These are phyloP conservation scores for Leucania comma DNA, from an alignment of 2,888 invertebrate species.

Conservation along the genomic window DNA sequence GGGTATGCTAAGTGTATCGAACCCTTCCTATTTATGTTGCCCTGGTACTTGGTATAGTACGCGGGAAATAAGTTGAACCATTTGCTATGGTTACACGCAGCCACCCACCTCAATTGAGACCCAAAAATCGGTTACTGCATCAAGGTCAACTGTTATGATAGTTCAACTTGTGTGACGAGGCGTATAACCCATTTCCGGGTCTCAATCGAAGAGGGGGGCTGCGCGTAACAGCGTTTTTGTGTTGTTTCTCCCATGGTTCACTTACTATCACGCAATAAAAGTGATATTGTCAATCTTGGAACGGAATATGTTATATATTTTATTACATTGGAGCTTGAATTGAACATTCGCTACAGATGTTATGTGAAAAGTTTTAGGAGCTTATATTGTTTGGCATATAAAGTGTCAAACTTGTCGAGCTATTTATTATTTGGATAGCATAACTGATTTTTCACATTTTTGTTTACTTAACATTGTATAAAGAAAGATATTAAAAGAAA, in stretches of 20 bases:
- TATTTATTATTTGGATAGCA: conserved; percentile 1
- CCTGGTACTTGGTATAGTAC: neutral
- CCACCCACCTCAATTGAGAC: no score
- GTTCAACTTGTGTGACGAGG: no score
- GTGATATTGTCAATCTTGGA: neutral
- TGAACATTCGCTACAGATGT: neutral
- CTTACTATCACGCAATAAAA: neutral
- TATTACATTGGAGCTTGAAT: neutral
- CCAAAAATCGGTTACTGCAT: no score
- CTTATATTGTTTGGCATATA: neutral
- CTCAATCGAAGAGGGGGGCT: no score
- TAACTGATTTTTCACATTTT: neutral
- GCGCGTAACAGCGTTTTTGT: no score
- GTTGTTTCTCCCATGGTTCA: neutral
- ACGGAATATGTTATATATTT: neutral
- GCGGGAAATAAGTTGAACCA: neutral
- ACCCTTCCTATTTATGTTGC: neutral
- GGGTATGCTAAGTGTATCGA: conserved; percentile 14
- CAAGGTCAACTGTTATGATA: no score
- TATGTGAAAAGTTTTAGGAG: neutral
- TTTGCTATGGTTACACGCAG: no score
- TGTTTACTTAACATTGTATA: neutral
- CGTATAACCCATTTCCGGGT: no score
- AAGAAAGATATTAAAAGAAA: neutral
- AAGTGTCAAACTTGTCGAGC: neutral